Base-by-base conservation (phyloP, 2,797 vertebrate genomes). In the Euphonia xanthogaster region DNA sequence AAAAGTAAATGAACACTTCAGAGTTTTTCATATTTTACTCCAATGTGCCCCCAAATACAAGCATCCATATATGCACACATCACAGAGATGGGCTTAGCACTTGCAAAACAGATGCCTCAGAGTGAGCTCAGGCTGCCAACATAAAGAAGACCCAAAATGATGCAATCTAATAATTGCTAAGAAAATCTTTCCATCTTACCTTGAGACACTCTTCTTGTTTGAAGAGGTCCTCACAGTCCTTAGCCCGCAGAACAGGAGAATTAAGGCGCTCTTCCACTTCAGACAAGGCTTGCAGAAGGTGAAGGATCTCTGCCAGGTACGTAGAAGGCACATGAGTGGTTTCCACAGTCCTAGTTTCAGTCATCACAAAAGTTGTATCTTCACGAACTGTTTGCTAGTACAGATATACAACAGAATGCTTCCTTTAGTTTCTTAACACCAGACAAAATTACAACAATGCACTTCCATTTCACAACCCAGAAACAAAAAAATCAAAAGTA, bases 141-240 rank as follows among this genome's bases (percentile, higher is more conserved):
- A 48, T 6, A 33, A 2, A 82, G 40, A 54, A 85, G 8, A 6
- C 8, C 10, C 2, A n/a, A 68, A 88, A 33, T 6, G 17, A 48
- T 2, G 1, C 5, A 75, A 81, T 35, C 4, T 42, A 83, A n/a
- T 24, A 0, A 5, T 18, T 31, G 35, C 12, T 54, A 57, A 66
- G 91, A 71, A 71, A 91, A 62, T 13, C 5, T 20, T 87, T 87
- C 47, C 27, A 5, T 84, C 98, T 98, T 98, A 99, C 99, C 99
- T 99, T 98, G 88, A 99, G 98, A 97, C 98, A 99, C 55, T 98
- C 98, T 79, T 99, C 99, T 94, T 99, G 99, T 96, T 99, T 99
- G 86, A 98, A 98, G 93, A 99, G 98, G 95, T 99, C 98, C 95
- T 99, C 99, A 97, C 94, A 99, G 35, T 98, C 98, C 68, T 98